phyloP scores from a whole-genome alignment of 1,140 invertebrate genomes.

The Bombus impatiens region DNA sequence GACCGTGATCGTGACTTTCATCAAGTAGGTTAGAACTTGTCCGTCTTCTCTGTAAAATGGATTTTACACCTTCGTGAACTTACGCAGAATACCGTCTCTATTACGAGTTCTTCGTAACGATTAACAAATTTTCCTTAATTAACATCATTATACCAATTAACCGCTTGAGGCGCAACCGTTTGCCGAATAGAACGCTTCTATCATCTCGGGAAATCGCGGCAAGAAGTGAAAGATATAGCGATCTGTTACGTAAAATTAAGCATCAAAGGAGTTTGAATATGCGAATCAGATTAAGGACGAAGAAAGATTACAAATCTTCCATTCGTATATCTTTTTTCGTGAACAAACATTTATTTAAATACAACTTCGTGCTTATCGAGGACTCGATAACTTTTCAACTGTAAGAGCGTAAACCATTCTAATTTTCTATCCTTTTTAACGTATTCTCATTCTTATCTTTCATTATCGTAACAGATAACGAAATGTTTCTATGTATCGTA shows the following conservation, averaged over 20 bases:
- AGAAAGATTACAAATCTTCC: not conserved
- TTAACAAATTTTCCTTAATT: slow-evolving; percentile 37
- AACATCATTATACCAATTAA: slow-evolving; percentile 32
- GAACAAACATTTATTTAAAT: not conserved
- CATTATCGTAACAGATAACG: not conserved
- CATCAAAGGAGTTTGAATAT: not conserved
- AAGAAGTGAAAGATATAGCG: slow-evolving; percentile 11
- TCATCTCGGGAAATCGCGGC: slow-evolving; percentile 13
- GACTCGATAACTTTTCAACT: not conserved
- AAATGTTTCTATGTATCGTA: not conserved
- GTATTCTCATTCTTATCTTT: not conserved
- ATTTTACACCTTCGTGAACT: slow-evolving; percentile 54
- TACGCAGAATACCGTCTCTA: not conserved
- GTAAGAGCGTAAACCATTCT: not conserved
- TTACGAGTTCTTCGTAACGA: not conserved
- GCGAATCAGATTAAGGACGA: not conserved
- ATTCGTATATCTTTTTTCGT: not conserved
- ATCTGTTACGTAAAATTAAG: slow-evolving; percentile 32
- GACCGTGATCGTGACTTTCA: slow-evolving; percentile 68
- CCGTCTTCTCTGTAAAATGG: slow-evolving; percentile 44
- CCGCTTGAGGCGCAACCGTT: slow-evolving; percentile 13
- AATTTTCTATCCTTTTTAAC: not conserved
- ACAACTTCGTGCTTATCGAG: not conserved
- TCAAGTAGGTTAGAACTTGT: slow-evolving; percentile 61
- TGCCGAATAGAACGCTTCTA: not conserved